Evolutionary conservation across 1,140 invertebrate species (phyloP), one percentile per base, ranked within the genome.

Genomic region (Araneus ventricosus): DNA sequence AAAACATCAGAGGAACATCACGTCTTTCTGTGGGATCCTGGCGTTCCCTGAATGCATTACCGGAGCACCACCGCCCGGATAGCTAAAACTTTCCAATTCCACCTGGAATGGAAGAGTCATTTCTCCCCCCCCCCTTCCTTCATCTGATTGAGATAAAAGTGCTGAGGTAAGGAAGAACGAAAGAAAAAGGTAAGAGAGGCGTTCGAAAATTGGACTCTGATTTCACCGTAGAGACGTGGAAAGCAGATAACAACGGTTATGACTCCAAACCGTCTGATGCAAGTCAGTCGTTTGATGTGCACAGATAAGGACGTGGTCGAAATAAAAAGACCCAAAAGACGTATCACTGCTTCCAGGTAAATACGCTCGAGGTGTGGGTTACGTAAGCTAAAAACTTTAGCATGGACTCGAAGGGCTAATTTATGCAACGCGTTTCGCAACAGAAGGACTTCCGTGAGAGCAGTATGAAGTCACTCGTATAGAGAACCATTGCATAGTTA

Each of bases 131-230:
- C 2, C 34, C 70, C 30, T 24, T 24, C 61, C 24, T n/a, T 24
- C n/a, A 7, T 10, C 27, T 75, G 70, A 75, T 37, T 75, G 70
- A 75, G 70, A 75, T 75, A 34, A 75, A 75, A 75, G 34, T 75
- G 34, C 70, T 27, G 34, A 75, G 70, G 70, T 75, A 70, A 70
- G 67, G 1, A 70, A 70, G 27, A 70, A 75, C 4, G 3, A 75
- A 75, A 75, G 34, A 70, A 37, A 75, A 37, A 34, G 10, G 67
- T 14, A 70, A 30, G 70, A 5, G 70, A 37, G 70, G 70, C 34
- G 70, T 75, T 75, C 30, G 70, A 75, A 75, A 75, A 75, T 75
- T 75, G 70, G 70, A 75, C 70, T 75, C 70, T 37, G 70, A 75
- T 75, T 75, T 10, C 70, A 34, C 24, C 63, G n/a, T 30, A 67